Evolutionary conservation across 2,888 invertebrate species (phyloP), one percentile per base, ranked within the genome.

Genomic region (Cylindroiulus punctatus): DNA sequence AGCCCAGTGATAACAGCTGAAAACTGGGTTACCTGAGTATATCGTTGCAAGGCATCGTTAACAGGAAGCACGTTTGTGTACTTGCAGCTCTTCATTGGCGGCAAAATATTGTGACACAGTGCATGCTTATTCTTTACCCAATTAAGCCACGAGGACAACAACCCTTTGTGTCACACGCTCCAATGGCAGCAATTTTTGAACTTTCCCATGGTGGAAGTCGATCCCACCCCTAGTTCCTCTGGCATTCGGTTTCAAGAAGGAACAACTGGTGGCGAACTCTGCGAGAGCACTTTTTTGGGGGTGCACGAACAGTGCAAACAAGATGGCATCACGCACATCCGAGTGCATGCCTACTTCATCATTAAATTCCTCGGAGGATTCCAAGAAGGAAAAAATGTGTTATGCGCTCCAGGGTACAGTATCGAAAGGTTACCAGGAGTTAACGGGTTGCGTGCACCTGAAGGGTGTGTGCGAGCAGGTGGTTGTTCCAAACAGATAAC

Each of bases 111-210:
- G 26, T 65, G 65, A 65, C 65, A 65, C 22, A 22, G 26, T 8
- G 5, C 1, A 5, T 4, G 2, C 65, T n/a, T 26, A 7, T 26
- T 26, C 65, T 1, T 8, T 1, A 65, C 65, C 65, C 65, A 65
- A 40, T 40, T 40, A 40, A 65, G 26, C 7, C 65, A 7, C 26
- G 65, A 65, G 65, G 65, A 65, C 65, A 65, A 65, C 65, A 65
- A 65, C 65, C 65, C 65, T 65, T 65, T 65, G 65, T 65, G 65
- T 65, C 65, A 65, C 65, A 65, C 65, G 65, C 65, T 65, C 65
- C 65, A 65, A 26, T 65, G 65, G 65, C 65, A 65, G 12, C 65
- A 65, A n/a, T 10, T 3, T 65, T 65, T 65, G 65, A 65, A 65
- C 65, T 65, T 65, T 65, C 65, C n/a, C 65, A 65, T 65, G 26